These are phyloP conservation scores for Deroplatys truncata DNA, from an alignment of 2,888 invertebrate genomes.

Conservation along the genomic window DNA sequence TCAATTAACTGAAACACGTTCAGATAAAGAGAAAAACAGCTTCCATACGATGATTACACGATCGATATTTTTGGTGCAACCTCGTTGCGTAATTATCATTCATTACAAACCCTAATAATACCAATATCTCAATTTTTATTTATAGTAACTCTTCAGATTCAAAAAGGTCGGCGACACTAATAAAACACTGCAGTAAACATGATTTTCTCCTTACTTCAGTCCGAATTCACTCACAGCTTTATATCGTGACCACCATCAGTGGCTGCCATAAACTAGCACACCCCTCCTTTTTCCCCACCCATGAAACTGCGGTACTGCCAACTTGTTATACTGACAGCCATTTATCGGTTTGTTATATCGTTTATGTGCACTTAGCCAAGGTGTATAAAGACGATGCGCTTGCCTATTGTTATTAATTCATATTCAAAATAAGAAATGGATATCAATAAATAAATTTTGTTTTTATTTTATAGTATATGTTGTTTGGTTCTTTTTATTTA, in stretches of 20 bases:
- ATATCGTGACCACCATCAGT: neutral
- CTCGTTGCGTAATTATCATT: neutral
- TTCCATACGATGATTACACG: neutral
- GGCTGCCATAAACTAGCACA: neutral
- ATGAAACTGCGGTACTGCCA: neutral
- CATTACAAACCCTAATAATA: neutral
- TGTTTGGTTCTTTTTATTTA: too few species aligned
- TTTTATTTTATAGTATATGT: too few species aligned
- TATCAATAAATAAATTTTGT: too few species aligned
- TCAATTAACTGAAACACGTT: neutral
- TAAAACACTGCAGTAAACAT: neutral
- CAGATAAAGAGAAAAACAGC: neutral
- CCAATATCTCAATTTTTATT: neutral
- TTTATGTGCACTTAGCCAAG: too few species aligned
- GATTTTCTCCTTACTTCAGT: neutral
- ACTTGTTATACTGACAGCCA: neutral
- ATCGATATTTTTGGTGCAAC: constrained; percentile 24
- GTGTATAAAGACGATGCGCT: too few species aligned
- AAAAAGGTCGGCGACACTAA: neutral
- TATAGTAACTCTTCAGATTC: neutral
- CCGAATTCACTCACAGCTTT: neutral
- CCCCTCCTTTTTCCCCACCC: neutral
- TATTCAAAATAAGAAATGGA: too few species aligned
- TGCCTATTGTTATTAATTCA: too few species aligned
- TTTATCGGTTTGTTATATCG: neutral